Base-by-base conservation (phyloP, 2,888 invertebrate species). In the Cheilosia vernalis region DNA sequence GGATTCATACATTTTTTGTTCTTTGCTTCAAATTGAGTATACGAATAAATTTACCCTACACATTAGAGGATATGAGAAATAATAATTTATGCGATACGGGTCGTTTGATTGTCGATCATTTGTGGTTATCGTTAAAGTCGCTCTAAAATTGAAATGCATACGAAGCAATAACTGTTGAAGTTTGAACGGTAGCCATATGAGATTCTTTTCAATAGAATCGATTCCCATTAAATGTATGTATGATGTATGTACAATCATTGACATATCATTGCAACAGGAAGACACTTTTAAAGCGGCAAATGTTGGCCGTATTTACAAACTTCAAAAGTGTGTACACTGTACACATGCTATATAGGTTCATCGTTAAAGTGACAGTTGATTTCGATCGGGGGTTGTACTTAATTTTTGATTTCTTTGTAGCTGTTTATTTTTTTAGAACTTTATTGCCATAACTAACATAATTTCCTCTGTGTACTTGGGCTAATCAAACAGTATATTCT, bases 101-200 rank as follows among this genome's bases (percentile, higher is more conserved):
- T 76, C 55, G 21, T 44, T 73, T 15, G 58, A 53, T 58, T 77
- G 70, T 72, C 70, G 47, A 72, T 82, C 70, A 77, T 64, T 66
- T 82, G 64, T 66, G 60, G 64, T 60, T 44, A 77, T 76, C 51
- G 40, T 55, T 53, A 27, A 44, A 74, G 47, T 76, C 47, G 27
- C 40, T 66, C 17, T 61, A 30, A 42, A 66, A 73, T 66, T 55
- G 21, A 51, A 61, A 60, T 67, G 80, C 67, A 80, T 42, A 55
- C 60, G 7, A 73, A 73, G 24, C 30, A 53, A 55, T 47, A 37
- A 61, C 53, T 24, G 24, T 56, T 19, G 30, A 51, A 64, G 44
- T 58, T 58, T 44, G 49, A 33, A 51, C 30, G 60, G 51, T 49
- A 51, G 51, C 58, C 30, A 70, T 21, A 60, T 60, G 60, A 19